Base-by-base conservation (phyloP, 2,797 vertebrate genomes). In the Mormyrus hasselquistii region DNA sequence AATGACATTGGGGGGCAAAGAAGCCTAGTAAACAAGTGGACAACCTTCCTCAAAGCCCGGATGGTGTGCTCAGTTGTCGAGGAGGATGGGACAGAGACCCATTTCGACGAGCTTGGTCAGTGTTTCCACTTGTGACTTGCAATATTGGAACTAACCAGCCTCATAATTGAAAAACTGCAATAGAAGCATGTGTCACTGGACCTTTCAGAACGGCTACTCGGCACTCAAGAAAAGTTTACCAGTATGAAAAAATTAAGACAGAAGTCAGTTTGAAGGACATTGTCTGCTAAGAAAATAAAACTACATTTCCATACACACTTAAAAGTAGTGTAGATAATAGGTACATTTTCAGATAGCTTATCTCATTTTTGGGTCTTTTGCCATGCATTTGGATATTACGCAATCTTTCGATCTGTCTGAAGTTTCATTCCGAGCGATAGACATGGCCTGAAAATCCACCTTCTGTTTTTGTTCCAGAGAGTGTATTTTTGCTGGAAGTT, bases 11-110 rank as follows among this genome's bases (percentile, higher is more conserved):
- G 98, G 22, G 98, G 98, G 25, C 98, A 98, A 91, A 96, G 98
- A 22, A 99, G 98, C 92, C 96, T 99, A 0, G 98, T 99, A 87
- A 99, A 99, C 94, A 99, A 99, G 89, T 99, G 98, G 98, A 99
- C 98, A 53, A 99, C 98, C 0, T 99, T 99, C 94, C 94, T 99
- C 41, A 99, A 99, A 92, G 98, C 98, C 1, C 94, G 98, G 90
- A 96, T 99, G 92, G 98, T 99, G 82, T 99, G 98, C 90, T 99
- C 98, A 0, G 98, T 99, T 16, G 96, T 98, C 92, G 98, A 99
- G 90, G 97, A 97, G 88, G 98, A 99, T 50, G 98, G 98, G 88
- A 98, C 98, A 0, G 98, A 99, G 92, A 99, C 98, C 0, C 96
- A 99, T 91, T 99, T 99, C 91, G 98, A 99, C 91, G 98, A 99